Evolutionary conservation across 2,797 vertebrate genomes (phyloP).

Genomic region (Leptatherina wallacei): DNA sequence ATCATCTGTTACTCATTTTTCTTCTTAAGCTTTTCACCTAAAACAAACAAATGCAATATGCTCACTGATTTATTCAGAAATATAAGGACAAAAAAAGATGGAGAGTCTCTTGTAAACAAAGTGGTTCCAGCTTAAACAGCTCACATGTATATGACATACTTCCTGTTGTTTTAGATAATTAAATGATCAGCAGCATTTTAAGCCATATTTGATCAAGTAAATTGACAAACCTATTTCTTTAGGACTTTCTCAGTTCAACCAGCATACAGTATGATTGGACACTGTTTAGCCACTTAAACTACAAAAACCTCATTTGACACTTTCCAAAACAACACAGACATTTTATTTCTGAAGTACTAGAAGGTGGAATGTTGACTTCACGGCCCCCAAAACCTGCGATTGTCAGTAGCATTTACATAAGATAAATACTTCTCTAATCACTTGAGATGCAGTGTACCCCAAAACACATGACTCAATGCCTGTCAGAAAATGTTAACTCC

Average conservation of each 20-base stretch:
- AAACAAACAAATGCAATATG: conserved; percentile 62
- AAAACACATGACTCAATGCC: conserved; percentile 34
- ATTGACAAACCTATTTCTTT: conserved; percentile 2
- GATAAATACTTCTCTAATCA: conserved; percentile 50
- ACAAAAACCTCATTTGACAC: neutral
- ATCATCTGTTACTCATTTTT: conserved; percentile 71
- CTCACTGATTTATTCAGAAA: conserved; percentile 45
- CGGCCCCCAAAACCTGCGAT: neutral
- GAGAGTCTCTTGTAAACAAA: conserved; percentile 38
- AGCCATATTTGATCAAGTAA: conserved; percentile 41
- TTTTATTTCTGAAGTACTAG: conserved; percentile 6
- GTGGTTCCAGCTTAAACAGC: conserved; percentile 40
- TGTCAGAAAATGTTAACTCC: conserved; percentile 64
- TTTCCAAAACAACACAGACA: neutral
- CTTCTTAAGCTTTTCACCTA: conserved; percentile 54
- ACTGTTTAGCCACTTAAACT: neutral
- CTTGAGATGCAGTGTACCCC: conserved; percentile 24
- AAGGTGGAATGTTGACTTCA: conserved; percentile 5
- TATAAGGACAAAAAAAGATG: conserved; percentile 19
- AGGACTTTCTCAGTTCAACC: conserved; percentile 15
- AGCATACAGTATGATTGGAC: neutral
- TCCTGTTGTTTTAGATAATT: conserved; percentile 42
- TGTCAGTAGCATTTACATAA: conserved; percentile 32
- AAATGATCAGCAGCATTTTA: conserved; percentile 36
- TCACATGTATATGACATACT: conserved; percentile 32